These are phyloP conservation scores for Lampris megalopsis DNA, from an alignment of 2,113 vertebrate species.

Conservation along the genomic window DNA sequence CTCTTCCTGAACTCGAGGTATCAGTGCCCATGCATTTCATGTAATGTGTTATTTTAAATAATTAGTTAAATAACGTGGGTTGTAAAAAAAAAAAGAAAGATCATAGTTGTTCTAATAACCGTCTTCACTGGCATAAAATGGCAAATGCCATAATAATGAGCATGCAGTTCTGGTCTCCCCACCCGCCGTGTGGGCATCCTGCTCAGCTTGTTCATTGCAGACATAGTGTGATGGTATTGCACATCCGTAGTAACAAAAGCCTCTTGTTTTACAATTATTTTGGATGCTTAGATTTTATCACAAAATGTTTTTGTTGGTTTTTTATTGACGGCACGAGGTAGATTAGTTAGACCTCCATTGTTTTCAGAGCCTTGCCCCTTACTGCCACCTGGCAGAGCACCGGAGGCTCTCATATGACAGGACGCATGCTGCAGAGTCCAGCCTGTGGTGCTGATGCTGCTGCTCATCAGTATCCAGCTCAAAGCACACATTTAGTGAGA, in stretches of 20 bases:
- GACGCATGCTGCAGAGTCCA: constrained; percentile 21
- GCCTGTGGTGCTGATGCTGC: no score
- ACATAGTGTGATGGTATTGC: constrained; percentile 17
- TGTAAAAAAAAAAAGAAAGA: no score
- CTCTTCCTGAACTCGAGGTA: no score
- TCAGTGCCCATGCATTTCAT: no score
- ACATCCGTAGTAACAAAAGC: constrained; percentile 23
- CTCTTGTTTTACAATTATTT: constrained; percentile 43
- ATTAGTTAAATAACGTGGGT: no score
- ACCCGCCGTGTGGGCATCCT: background rate
- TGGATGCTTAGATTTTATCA: constrained; percentile 62
- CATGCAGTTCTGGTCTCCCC: background rate
- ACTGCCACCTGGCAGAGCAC: constrained; percentile 54
- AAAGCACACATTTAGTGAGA: constrained; percentile 58
- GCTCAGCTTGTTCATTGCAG: background rate
- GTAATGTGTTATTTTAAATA: no score
- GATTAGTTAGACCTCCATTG: constrained; percentile 63
- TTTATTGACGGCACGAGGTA: constrained; percentile 67
- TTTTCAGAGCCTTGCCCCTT: constrained; percentile 58
- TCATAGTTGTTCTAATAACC: no score
- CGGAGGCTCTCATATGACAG: constrained; percentile 47
- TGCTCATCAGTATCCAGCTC: constrained; percentile 41
- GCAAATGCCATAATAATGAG: background rate
- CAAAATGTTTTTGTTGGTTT: constrained; percentile 55
- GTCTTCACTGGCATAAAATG: no score